phyloP scores from a whole-genome alignment of 2,113 vertebrate species.

The Cinclus cinclus region DNA sequence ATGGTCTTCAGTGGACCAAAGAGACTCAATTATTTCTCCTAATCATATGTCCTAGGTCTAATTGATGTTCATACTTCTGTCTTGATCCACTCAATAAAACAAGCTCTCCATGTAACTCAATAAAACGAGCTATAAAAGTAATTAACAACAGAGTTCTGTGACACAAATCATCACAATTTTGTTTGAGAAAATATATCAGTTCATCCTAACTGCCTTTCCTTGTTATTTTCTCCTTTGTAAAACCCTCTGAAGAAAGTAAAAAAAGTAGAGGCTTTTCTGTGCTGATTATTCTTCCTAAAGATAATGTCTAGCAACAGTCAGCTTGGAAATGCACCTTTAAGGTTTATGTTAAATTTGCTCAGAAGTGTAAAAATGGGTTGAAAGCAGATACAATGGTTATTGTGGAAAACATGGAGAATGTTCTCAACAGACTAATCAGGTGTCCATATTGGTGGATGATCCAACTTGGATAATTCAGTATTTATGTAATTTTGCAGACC shows the following conservation, averaged over 20 bases:
- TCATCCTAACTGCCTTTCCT: background rate
- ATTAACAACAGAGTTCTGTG: background rate
- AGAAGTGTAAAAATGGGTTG: background rate
- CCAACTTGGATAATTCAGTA: background rate
- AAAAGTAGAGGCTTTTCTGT: background rate
- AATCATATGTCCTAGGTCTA: background rate
- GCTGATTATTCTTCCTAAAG: background rate
- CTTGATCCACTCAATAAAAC: background rate
- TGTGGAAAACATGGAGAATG: background rate
- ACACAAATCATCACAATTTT: background rate
- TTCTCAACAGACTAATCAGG: background rate
- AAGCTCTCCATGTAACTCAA: background rate
- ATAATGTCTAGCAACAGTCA: background rate
- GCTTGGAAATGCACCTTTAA: background rate
- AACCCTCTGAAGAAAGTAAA: background rate
- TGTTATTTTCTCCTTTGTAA: background rate
- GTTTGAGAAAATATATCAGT: background rate
- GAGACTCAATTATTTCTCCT: background rate
- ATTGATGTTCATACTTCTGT: background rate
- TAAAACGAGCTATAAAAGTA: background rate
- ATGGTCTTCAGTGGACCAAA: background rate
- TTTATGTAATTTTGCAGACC: background rate
- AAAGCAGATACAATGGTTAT: background rate
- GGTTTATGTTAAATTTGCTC: background rate
- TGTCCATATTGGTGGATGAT: background rate